Conservation (phyloP, 2,113 vertebrate genomes). For the Coregonus clupeaformis region DNA sequence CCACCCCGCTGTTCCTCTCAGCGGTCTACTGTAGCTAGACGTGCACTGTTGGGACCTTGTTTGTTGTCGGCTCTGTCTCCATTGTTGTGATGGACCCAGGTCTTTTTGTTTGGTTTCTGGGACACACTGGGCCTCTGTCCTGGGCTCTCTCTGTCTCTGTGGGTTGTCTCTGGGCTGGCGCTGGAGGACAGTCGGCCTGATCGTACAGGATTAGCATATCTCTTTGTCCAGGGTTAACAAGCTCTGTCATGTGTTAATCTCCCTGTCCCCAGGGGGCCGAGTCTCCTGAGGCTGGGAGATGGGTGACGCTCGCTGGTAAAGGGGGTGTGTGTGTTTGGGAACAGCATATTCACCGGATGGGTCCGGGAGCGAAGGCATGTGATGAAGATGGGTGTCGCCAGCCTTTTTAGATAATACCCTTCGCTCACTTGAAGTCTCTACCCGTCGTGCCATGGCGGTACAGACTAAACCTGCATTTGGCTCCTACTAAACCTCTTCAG, state of each 20-base stretch:
- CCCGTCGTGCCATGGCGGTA: not conserved
- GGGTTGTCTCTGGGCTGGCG: not conserved
- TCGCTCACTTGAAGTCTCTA: not conserved
- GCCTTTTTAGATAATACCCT: not conserved
- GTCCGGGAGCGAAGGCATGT: not conserved
- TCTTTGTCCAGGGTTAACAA: constrained; percentile 76
- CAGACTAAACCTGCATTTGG: not conserved
- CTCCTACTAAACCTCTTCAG: constrained; percentile 26
- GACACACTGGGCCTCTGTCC: constrained; percentile 47
- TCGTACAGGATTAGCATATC: constrained; percentile 70
- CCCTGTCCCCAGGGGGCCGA: constrained; percentile 48
- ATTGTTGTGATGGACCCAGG: constrained; percentile 37
- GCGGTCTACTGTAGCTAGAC: constrained; percentile 16
- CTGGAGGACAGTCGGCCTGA: constrained; percentile 46
- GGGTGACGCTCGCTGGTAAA: constrained; percentile 29
- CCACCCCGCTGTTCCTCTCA: constrained; percentile 46
- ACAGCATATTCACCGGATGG: not conserved
- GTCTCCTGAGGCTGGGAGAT: constrained; percentile 22
- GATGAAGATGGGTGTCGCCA: too few relatives aligned
- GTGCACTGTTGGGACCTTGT: not conserved
- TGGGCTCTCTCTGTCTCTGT: not conserved
- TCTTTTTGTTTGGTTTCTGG: constrained; percentile 59
- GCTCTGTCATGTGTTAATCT: constrained; percentile 75
- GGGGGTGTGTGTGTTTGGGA: constrained; percentile 2
- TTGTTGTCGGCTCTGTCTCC: constrained; percentile 28